Evolutionary conservation across 2,113 vertebrate species (phyloP), one percentile per base, ranked within the genome.

Genomic region (Sisor rabdophorus): DNA sequence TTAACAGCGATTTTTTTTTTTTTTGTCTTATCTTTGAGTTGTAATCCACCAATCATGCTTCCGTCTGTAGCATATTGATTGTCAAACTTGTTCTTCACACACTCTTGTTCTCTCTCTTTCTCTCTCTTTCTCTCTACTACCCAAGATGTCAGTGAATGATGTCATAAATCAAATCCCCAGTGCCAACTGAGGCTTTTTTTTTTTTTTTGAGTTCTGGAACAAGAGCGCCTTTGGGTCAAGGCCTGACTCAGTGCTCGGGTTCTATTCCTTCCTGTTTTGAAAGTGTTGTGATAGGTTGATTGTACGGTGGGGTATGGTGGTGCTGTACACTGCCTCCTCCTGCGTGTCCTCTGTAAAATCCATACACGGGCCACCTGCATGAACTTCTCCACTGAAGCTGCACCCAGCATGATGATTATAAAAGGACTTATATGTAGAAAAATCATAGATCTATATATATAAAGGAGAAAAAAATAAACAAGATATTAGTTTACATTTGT

Each of bases 401-500:
- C 89, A 91, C 89, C 89, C 88, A 87, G 91, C 91, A 92, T 92
- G 91, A 90, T 81, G 84, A 90, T 86, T 88, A 87, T 78, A 79
- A 90, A 90, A 87, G 87, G 89, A 90, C 88, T 90, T 86, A 53
- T 84, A 82, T 89, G 87, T 91, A 91, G 88, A 86, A 82, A 85
- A 85, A 73, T 81, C 73, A 84, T 81, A 91, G 86, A 89, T 83
- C 86, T 85, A 84, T 85, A 90, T 84, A 86, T 88, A 87, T 83
- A 85, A 82, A 85, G 85, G 71, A 86, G 85, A 87, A 75, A 89
- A 86, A 83, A 52, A 92, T 91, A 92, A 92, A 92, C 83, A 84
- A 88, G 86, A 92, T 89, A 88, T 84, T 92, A 90, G 89, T 91
- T 90, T 89, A 92, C 87, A 86, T 91, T 89, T 87, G 87, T 75